Base-by-base conservation (phyloP, 2,113 vertebrate species). In the Pteronura brasiliensis region DNA sequence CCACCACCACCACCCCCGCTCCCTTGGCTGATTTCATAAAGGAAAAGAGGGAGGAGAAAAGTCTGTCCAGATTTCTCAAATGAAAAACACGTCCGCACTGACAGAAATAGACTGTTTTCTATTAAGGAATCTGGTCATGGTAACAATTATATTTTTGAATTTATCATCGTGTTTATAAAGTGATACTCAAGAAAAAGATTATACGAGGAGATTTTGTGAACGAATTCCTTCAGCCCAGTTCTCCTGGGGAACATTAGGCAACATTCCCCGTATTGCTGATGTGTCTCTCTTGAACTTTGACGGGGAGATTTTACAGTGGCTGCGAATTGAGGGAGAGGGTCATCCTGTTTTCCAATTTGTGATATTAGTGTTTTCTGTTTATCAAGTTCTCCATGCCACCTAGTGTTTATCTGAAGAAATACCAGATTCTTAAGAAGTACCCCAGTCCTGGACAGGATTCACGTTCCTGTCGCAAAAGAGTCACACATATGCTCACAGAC, bases 331-430 rank as follows among this genome's bases (percentile, higher is more conserved):
- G 81, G 21, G 7, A 52, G 31, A 96, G 8, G 47, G 20, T 29
- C 74, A 55, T 47, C 88, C 21, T 85, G 44, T 42, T 88, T 95
- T 95, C 69, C 84, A 91, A 88, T 84, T 69, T 84, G 74, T 79
- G 72, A 76, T 90, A 39, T 49, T 81, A 63, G 71, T 88, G 42
- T 10, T 93, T 96, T 95, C 97, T 98, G 1, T 96, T 98, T 97
- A 96, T 98, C 97, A 97, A 98, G 98, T 98, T 98, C 95, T 97
- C 98, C 98, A 98, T 98, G 99, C 99, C 98, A 99, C 98, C 98
- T 99, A 98, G 98, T 98, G 99, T 98, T 97, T 96, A 97, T 97
- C 96, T 96, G 88, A 97, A 98, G 99, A 98, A 98, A 98, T 36
- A 97, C 95, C 97, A 95, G 74, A 52, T 95, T 47, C 55, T 29